A percentile compares a stretch with the other conserved stretches of the same genome.
Evolutionary conservation across 1,140 invertebrate genomes (phyloP).

Genomic region (Steinernema feltiae): DNA sequence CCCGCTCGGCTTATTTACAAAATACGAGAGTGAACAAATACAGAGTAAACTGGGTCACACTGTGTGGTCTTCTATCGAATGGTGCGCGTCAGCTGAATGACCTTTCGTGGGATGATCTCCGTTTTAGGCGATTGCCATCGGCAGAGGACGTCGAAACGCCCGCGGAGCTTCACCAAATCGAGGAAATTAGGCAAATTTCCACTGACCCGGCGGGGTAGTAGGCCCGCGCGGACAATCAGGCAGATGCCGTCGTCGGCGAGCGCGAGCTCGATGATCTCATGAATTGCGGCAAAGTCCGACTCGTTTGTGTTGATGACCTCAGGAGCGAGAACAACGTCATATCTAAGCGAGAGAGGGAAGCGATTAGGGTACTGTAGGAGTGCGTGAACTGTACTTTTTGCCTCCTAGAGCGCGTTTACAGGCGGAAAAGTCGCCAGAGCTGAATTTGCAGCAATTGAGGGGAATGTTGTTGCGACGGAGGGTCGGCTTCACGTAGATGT

Average conservation of each 20-base stretch:
- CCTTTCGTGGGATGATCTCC: slow-evolving; percentile 49
- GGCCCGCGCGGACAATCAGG: slow-evolving; percentile 46
- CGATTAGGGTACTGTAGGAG: slow-evolving; percentile 8
- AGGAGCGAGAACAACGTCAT: slow-evolving; percentile 50
- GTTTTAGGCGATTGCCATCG: slow-evolving; percentile 49
- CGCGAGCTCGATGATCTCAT: slow-evolving; percentile 47
- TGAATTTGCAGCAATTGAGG: slow-evolving; percentile 43
- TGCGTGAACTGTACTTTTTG: slow-evolving; percentile 19
- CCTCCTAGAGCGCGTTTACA: slow-evolving; percentile 28
- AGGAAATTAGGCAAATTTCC: slow-evolving; percentile 48
- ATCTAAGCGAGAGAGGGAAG: slow-evolving; percentile 25
- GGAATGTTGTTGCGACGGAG: slow-evolving; percentile 49
- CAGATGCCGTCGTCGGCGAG: slow-evolving; percentile 46
- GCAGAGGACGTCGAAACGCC: slow-evolving; percentile 44
- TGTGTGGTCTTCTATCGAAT: slow-evolving; percentile 39
- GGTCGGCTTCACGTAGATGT: slow-evolving; percentile 49
- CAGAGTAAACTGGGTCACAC: background rate
- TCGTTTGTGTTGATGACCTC: slow-evolving; percentile 47
- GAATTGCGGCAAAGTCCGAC: slow-evolving; percentile 41
- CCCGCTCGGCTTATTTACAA: slow-evolving; percentile 10
- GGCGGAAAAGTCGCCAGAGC: slow-evolving; percentile 32
- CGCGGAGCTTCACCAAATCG: slow-evolving; percentile 45
- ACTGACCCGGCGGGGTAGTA: slow-evolving; percentile 39
- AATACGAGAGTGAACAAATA: background rate
- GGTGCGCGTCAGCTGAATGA: slow-evolving; percentile 48